phyloP scores from a whole-genome alignment of 2,888 invertebrate species.

The Pecten maximus region DNA sequence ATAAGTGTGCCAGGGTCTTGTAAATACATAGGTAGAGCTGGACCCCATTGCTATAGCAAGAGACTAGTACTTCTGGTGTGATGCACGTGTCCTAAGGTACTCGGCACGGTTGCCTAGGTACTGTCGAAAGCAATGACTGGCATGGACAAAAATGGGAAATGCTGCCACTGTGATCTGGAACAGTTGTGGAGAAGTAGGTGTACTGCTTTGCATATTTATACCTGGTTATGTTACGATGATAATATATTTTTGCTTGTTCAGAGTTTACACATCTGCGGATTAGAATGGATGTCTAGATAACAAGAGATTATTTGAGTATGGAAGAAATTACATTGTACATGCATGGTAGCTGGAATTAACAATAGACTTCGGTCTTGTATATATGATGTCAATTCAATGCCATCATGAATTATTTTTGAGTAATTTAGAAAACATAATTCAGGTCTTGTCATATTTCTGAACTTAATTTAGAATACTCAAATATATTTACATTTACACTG shows the following conservation, averaged over 20 bases:
- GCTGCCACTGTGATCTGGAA: slow-evolving; percentile 29
- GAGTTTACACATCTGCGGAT: neutral
- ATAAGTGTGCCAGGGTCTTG: neutral
- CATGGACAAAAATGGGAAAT: slow-evolving; percentile 39
- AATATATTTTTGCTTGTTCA: neutral
- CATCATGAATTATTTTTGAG: too few relatives aligned
- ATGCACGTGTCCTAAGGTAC: neutral
- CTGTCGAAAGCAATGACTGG: slow-evolving; percentile 35
- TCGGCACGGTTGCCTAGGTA: neutral
- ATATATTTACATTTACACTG: too few relatives aligned
- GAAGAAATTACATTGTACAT: too few relatives aligned
- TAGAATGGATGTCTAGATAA: neutral
- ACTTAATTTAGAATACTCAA: too few relatives aligned
- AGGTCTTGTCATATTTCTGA: too few relatives aligned
- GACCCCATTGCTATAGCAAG: neutral
- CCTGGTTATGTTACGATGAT: neutral
- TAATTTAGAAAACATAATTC: too few relatives aligned
- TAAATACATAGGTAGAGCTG: neutral
- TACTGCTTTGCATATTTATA: slow-evolving; percentile 34
- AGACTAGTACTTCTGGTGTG: neutral
- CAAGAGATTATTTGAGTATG: too few relatives aligned
- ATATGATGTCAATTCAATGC: too few relatives aligned
- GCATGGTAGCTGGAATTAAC: too few relatives aligned
- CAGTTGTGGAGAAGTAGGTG: slow-evolving; percentile 43
- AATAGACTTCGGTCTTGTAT: too few relatives aligned